Evolutionary conservation across 2,797 vertebrate genomes (phyloP).

Genomic region (Phalanger gymnotis): DNA sequence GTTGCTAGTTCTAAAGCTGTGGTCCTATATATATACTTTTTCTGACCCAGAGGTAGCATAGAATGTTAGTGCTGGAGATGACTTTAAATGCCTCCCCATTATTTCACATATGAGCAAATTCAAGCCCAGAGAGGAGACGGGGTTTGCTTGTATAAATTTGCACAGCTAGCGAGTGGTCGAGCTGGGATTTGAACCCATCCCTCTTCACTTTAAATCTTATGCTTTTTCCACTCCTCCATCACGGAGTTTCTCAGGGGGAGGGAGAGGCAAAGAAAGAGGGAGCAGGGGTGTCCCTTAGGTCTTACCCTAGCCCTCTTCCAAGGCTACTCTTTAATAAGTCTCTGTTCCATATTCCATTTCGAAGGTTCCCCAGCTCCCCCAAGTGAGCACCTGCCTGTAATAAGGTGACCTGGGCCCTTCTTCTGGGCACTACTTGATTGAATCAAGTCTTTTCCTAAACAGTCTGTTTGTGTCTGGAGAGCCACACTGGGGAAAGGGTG

Average conservation of each 20-base stretch:
- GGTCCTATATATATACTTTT: neutral
- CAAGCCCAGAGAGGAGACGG: neutral
- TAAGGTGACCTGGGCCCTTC: constrained; percentile 11
- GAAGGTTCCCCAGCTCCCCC: constrained; percentile 45
- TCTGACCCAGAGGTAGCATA: neutral
- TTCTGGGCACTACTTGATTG: constrained; percentile 62
- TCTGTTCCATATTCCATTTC: constrained; percentile 60
- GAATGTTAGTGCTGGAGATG: neutral
- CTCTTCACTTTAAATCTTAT: neutral
- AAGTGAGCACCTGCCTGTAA: constrained; percentile 63
- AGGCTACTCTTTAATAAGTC: constrained; percentile 61
- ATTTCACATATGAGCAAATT: neutral
- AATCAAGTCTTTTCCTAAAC: constrained; percentile 62
- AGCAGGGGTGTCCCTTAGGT: neutral
- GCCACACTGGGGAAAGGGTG: constrained; percentile 29
- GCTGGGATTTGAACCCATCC: neutral
- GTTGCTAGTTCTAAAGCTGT: neutral
- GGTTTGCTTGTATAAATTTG: neutral
- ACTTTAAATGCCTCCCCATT: neutral
- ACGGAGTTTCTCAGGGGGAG: neutral
- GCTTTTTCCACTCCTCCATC: neutral
- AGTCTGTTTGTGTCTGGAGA: constrained; percentile 36
- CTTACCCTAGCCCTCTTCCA: constrained; percentile 43
- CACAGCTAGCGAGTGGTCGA: neutral
- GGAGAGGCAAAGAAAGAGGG: neutral